phyloP scores from a whole-genome alignment of 2,113 vertebrate genomes.

The Rhinoderma darwinii region DNA sequence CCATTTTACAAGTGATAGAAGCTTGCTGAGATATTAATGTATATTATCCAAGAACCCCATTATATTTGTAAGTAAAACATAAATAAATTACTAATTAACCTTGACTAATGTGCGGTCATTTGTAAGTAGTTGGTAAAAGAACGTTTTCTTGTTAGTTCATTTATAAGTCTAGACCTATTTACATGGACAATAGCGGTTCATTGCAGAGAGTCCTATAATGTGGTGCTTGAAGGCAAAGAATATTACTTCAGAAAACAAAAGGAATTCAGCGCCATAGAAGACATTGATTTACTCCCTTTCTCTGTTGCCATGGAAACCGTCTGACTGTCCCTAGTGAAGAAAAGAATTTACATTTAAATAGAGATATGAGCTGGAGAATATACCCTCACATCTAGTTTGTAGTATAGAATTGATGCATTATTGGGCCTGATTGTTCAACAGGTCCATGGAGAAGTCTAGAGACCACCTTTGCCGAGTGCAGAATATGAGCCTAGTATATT shows the following conservation, averaged over 20 bases:
- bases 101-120: too few species aligned
- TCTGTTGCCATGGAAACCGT: slow-evolving; percentile 46
- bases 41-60: not conserved
- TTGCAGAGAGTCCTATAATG: slow-evolving; percentile 26
- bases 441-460: not conserved
- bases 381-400: not conserved
- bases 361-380: slow-evolving; percentile 33
- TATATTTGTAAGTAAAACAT: not conserved
- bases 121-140: not conserved
- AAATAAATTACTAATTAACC: not conserved
- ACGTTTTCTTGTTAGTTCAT: not conserved
- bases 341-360: slow-evolving; percentile 41
- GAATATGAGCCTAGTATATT: not conserved
- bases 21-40: not conserved
- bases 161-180: not conserved
- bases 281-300: slow-evolving; percentile 49
- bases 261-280: slow-evolving; percentile 31
- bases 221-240: slow-evolving; percentile 34
- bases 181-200: slow-evolving; percentile 8
- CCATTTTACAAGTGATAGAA: not conserved
- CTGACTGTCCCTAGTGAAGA: slow-evolving; percentile 40
- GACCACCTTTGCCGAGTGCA: not conserved
- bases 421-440: not conserved
- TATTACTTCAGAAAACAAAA: slow-evolving; percentile 48
- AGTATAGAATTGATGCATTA: not conserved